A percentile compares a stretch with the other conserved stretches of the same genome.
phyloP scores from a whole-genome alignment of 2,797 vertebrate species.

The Chelon labrosus region DNA sequence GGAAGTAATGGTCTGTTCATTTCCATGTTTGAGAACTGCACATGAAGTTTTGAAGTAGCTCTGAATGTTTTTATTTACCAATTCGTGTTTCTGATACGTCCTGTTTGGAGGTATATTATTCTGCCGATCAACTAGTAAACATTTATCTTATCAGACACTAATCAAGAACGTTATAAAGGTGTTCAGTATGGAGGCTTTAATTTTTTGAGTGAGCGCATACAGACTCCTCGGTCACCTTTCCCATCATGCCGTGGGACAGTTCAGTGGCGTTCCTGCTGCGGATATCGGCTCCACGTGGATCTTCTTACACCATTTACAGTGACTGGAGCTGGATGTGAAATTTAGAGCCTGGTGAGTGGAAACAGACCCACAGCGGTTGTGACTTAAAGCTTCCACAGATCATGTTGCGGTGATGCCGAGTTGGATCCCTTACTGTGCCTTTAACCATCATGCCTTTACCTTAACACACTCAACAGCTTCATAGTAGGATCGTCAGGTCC shows the following conservation, averaged over 20 bases:
- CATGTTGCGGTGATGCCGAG: conserved; percentile 35
- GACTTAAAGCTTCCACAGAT: conserved; percentile 20
- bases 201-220: not conserved
- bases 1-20: not conserved
- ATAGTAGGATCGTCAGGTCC: conserved; percentile 18
- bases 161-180: not conserved
- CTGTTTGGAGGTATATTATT: not conserved
- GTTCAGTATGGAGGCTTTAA: not conserved
- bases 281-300: not conserved
- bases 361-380: conserved; percentile 12
- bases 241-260: conserved; percentile 14
- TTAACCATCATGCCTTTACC: conserved; percentile 16
- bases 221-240: conserved; percentile 5
- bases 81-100: not conserved
- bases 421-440: conserved; percentile 12
- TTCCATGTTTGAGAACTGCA: not conserved
- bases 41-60: not conserved
- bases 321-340: conserved; percentile 30
- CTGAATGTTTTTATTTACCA: not conserved
- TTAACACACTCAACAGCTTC: not conserved
- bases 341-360: conserved; percentile 31
- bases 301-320: conserved; percentile 32
- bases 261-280: not conserved
- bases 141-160: not conserved
- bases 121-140: not conserved